Percentiles rank a stretch among this genome's conserved stretches.
These are phyloP conservation scores for Argyrosomus regius DNA, from an alignment of 2,797 vertebrate species.

Conservation along the genomic window DNA sequence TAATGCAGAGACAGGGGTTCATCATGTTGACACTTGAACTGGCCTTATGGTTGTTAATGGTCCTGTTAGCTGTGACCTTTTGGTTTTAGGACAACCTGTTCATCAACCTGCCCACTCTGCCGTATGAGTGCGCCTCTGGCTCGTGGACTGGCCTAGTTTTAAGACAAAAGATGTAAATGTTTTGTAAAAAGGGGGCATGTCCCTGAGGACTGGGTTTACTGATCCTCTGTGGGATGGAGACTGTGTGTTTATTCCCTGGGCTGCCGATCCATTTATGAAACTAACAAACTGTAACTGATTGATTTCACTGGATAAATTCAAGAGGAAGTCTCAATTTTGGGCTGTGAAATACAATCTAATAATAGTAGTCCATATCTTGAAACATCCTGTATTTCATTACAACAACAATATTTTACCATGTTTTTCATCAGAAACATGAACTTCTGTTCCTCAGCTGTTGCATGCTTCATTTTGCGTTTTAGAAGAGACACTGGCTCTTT, in stretches of 20 bases:
- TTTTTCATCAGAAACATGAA: not conserved
- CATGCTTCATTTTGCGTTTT: conserved; percentile 23
- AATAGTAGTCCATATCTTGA: not conserved
- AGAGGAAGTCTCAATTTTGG: conserved; percentile 16
- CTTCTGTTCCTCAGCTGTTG: not conserved
- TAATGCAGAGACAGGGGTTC: not conserved
- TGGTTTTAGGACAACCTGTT: conserved; percentile 5
- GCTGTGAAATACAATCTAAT: conserved; percentile 14
- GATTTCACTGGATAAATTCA: conserved; percentile 34
- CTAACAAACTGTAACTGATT: conserved; percentile 42
- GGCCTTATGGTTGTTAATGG: not conserved
- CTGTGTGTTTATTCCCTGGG: conserved; percentile 26
- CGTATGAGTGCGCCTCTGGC: conserved; percentile 12
- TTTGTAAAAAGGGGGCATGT: conserved; percentile 38
- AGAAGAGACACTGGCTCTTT: conserved; percentile 17
- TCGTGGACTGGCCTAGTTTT: conserved; percentile 44
- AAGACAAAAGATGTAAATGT: conserved; percentile 37
- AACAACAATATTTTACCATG: not conserved
- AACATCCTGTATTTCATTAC: not conserved
- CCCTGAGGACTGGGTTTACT: conserved; percentile 24
- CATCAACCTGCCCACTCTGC: not conserved
- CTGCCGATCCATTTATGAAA: conserved; percentile 54
- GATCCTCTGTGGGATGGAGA: conserved; percentile 33
- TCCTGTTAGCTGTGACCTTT: conserved; percentile 15
- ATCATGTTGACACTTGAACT: not conserved